phyloP scores from a whole-genome alignment of 2,113 vertebrate species.

The Fregata magnificens region DNA sequence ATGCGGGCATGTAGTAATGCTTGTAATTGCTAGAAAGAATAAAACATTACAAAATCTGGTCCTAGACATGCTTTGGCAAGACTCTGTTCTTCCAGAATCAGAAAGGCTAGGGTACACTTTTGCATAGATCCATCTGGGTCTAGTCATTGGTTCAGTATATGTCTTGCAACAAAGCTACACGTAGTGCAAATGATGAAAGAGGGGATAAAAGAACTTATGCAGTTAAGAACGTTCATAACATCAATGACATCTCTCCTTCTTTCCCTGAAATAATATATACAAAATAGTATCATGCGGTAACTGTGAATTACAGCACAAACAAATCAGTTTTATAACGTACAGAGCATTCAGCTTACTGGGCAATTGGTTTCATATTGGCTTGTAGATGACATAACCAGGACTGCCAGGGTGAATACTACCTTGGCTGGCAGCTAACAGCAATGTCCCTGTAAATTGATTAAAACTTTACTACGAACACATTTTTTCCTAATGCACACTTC shows the following conservation, averaged over 20 bases:
- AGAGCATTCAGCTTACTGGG: neutral
- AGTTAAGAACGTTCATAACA: neutral
- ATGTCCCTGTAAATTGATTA: neutral
- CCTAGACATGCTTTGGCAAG: neutral
- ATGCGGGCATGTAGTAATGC: fast-evolving
- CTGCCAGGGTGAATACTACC: neutral
- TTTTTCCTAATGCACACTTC: neutral
- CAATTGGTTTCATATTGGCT: neutral
- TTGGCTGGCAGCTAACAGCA: neutral
- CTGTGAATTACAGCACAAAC: neutral
- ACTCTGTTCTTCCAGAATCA: neutral
- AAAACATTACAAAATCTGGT: neutral
- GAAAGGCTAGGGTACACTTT: neutral
- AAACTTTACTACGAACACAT: neutral
- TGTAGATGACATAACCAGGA: neutral
- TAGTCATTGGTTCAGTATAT: neutral
- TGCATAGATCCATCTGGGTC: neutral
- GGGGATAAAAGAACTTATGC: neutral
- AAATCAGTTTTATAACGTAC: neutral
- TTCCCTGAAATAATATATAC: neutral
- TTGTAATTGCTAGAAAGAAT: neutral
- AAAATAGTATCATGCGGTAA: neutral
- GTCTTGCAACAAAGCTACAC: neutral
- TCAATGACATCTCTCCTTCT: neutral
- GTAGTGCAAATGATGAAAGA: neutral